A percentile compares a stretch with the other conserved stretches of the same genome.
phyloP scores from a whole-genome alignment of 2,888 invertebrate species.

The Capitulum mitella region DNA sequence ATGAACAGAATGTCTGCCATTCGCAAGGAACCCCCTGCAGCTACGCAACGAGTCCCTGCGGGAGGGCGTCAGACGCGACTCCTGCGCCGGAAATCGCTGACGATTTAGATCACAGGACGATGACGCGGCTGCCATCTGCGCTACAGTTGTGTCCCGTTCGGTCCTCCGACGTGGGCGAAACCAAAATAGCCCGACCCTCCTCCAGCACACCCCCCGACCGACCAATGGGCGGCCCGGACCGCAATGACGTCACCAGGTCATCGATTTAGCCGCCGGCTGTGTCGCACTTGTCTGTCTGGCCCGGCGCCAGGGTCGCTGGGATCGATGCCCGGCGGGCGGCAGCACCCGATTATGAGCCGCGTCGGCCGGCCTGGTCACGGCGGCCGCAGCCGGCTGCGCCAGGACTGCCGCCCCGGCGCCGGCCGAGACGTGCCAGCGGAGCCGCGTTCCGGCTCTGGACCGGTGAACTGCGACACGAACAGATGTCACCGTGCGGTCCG shows the following conservation, averaged over 20 bases:
- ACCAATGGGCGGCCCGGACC: background rate
- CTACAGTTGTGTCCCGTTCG: background rate
- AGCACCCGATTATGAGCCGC: background rate
- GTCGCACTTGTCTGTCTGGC: background rate
- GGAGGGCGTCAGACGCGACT: no score
- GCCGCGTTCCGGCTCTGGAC: no score
- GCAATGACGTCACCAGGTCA: background rate
- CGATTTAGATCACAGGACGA: no score
- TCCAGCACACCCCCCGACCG: slow-evolving; percentile 1
- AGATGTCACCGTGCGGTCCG: no score
- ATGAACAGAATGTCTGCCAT: no score
- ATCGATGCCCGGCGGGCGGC: background rate
- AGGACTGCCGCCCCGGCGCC: background rate
- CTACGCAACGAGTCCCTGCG: no score
- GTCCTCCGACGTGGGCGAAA: background rate
- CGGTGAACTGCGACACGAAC: no score
- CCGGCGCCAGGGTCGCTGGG: background rate
- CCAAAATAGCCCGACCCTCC: background rate
- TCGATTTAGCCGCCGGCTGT: slow-evolving; percentile 2
- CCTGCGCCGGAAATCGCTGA: no score
- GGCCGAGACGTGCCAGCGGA: no score
- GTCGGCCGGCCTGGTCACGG: background rate
- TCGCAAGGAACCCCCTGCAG: no score
- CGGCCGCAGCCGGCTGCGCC: no score
- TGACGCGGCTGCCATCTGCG: background rate